Evolutionary conservation across 64 coral and sea anemone species (phyloP).

Genomic region (Hydrozoanthus tunicans): DNA sequence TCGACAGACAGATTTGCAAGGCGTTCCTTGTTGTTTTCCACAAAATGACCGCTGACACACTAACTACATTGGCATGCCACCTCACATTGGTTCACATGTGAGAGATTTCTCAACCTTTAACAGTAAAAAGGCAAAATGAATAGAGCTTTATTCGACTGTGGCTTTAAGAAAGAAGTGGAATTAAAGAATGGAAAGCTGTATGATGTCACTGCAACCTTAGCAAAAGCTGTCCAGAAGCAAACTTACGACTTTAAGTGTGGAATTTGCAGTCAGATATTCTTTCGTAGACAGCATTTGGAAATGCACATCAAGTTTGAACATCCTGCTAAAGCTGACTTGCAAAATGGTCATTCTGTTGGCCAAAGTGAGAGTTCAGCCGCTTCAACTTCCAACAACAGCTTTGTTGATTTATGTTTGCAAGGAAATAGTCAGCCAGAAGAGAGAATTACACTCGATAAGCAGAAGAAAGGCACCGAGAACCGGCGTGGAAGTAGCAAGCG

Average conservation of each 20-base stretch:
- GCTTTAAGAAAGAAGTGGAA: conserved; percentile 60
- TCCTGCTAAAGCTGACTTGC: conserved; percentile 68
- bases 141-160: conserved; percentile 76
- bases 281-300: conserved; percentile 67
- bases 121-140: conserved; percentile 68
- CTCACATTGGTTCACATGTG: conserved; percentile 65
- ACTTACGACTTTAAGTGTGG: conserved; percentile 57
- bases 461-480: conserved; percentile 56
- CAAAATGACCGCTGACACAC: conserved; percentile 76
- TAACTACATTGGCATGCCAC: conserved; percentile 80
- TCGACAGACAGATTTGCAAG: conserved; percentile 73
- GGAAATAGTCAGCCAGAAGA: conserved; percentile 54
- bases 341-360: conserved; percentile 68
- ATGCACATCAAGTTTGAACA: conserved; percentile 72
- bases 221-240: conserved; percentile 70
- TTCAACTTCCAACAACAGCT: conserved; percentile 58
- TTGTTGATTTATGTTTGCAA: conserved; percentile 61
- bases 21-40: conserved; percentile 84
- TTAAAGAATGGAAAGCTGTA: conserved; percentile 45
- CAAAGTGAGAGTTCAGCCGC: conserved; percentile 53
- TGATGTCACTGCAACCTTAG: conserved; percentile 62
- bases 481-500: conserved; percentile 40
- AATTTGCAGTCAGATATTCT: conserved; percentile 73
- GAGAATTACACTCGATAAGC: conserved; percentile 44
- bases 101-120: conserved; percentile 66